Base-by-base conservation (phyloP, 2,888 invertebrate genomes). In the Dryadula phaetusa region DNA sequence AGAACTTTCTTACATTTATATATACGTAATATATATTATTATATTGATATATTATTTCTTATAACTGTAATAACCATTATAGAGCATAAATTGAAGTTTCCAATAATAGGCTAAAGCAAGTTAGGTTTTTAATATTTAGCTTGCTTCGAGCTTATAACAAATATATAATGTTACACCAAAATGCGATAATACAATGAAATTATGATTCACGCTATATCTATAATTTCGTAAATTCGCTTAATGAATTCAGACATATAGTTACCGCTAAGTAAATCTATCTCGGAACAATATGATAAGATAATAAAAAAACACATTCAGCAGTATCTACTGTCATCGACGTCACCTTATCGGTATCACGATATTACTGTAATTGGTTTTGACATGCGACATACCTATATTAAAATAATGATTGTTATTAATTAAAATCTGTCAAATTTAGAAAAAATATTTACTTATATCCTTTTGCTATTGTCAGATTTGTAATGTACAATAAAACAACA, bases 281-380 rank as follows among this genome's bases (percentile, higher is more conserved):
- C 2, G 20, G 7, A 61, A 25, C n/a, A 53, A 49, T 34, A 53
- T 47, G 62, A 68, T 65, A 56, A 68, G 64, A 66, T 62, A 62
- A 62, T 10, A 8, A 61, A 44, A 10, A 66, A 40, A 56, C 44
- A 63, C 37, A 61, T 49, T 56, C 34, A 25, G 34, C 56, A 25
- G 37, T 54, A 16, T 64, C 32, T 60, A 49, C 46, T 46, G 32
- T 60, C 53, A 46, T 18, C 44, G 53, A 53, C 62, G 44, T 69
- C 52, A 47, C 22, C 37, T 69, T 69, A 40, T 69, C 62, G 18
- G 25, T 69, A 62, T 40, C 62, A 28, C 60, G 49, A 46, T 69
- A 65, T 64, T 49, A 62, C 37, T 65, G 32, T 42, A 56, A 56
- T 40, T 22, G 40, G n/a, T 56, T 56, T 22, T 40, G 22, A 46